A percentile compares a stretch with the other conserved stretches of the same genome.
Evolutionary conservation across 2,888 invertebrate genomes (phyloP).

Genomic region (Lithophane leautieri): DNA sequence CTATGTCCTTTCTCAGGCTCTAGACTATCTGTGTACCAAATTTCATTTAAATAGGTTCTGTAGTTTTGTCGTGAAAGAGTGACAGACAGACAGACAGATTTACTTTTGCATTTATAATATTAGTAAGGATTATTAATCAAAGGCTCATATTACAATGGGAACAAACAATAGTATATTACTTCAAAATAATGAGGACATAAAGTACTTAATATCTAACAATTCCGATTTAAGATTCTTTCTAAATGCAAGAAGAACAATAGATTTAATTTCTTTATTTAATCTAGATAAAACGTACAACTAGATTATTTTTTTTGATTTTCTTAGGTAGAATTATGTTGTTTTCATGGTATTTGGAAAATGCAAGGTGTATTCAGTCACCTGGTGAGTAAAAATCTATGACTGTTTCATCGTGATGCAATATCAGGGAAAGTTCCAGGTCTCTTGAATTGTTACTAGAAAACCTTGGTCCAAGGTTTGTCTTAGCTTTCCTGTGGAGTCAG

Average conservation of each 20-base stretch:
- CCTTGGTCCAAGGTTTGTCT: neutral
- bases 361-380: neutral
- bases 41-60: too few relatives aligned
- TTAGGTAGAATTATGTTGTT: neutral
- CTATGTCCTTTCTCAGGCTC: too few relatives aligned
- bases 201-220: neutral
- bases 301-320: neutral
- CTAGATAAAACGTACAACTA: too few relatives aligned
- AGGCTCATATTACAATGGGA: neutral
- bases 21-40: too few relatives aligned
- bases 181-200: neutral
- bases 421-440: too few relatives aligned
- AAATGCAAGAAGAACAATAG: conserved; percentile 15
- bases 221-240: neutral
- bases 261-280: too few relatives aligned
- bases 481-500: neutral
- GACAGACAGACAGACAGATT: too few relatives aligned
- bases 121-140: neutral
- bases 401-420: neutral
- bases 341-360: neutral
- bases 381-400: neutral
- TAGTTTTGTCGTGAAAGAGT: too few relatives aligned
- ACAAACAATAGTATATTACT: neutral
- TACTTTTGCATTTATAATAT: too few relatives aligned
- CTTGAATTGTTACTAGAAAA: neutral